Conservation (phyloP, 1,140 invertebrate species). For the Lasioglossum albipes region DNA sequence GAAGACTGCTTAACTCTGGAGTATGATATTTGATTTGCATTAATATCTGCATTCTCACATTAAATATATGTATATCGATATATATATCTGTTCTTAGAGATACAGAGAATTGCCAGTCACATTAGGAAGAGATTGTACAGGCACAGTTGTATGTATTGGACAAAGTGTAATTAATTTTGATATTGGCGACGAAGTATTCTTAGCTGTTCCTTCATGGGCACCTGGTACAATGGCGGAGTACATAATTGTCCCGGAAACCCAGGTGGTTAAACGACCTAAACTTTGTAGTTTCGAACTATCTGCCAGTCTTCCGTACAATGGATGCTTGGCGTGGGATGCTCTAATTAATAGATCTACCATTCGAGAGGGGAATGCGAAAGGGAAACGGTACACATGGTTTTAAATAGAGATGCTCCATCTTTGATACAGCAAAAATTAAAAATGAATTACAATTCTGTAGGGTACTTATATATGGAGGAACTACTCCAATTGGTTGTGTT, state of each 20-base stretch:
- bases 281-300: conserved; percentile 85
- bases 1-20: conserved; percentile 81
- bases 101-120: conserved; percentile 82
- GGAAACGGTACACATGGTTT: conserved; percentile 81
- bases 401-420: neutral
- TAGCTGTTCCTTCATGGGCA: conserved; percentile 82
- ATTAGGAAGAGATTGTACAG: conserved; percentile 86
- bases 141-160: conserved; percentile 84
- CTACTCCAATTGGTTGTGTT: conserved; percentile 86
- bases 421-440: neutral
- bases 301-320: conserved; percentile 86
- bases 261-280: conserved; percentile 84
- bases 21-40: conserved; percentile 69
- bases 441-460: conserved; percentile 75
- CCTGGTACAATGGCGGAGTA: conserved; percentile 84
- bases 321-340: conserved; percentile 85
- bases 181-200: conserved; percentile 85
- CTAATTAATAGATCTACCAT: conserved; percentile 81
- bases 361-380: conserved; percentile 79
- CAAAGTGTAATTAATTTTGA: conserved; percentile 82
- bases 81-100: conserved; percentile 39
- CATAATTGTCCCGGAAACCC: conserved; percentile 81
- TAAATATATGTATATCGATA: neutral
- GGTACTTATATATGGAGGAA: conserved; percentile 85
- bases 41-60: neutral